These are phyloP conservation scores for Callorhinus ursinus DNA, from an alignment of 2,113 vertebrate species.

Conservation along the genomic window DNA sequence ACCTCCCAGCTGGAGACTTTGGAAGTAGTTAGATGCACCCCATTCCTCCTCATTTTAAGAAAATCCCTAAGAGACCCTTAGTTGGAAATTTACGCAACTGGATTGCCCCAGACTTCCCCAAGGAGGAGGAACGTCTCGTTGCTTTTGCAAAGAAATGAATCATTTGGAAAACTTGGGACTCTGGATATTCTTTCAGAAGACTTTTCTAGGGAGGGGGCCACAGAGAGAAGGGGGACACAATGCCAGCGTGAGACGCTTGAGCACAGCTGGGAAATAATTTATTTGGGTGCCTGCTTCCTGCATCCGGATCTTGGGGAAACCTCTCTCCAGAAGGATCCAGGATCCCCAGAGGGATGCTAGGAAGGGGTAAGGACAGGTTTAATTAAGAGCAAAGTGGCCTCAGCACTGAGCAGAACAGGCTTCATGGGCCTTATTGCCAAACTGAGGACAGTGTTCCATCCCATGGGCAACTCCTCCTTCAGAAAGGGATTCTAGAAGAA, in stretches of 20 bases:
- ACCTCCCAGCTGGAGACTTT: background rate
- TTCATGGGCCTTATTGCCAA: background rate
- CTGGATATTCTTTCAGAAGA: background rate
- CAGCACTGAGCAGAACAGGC: background rate
- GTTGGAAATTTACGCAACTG: slow-evolving; percentile 32
- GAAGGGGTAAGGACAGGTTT: background rate
- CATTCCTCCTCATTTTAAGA: background rate
- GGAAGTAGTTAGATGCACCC: background rate
- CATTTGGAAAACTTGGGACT: slow-evolving; percentile 40
- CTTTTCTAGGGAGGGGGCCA: background rate
- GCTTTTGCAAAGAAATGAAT: slow-evolving; percentile 54
- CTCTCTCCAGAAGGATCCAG: background rate
- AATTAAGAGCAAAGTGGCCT: background rate
- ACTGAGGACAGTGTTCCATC: background rate
- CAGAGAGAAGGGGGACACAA: background rate
- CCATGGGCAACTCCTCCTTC: background rate
- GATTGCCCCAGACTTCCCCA: slow-evolving; percentile 58
- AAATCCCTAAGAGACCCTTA: slow-evolving; percentile 35
- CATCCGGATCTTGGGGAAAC: background rate
- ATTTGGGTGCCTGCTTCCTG: background rate
- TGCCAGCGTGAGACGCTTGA: background rate
- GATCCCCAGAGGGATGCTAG: background rate
- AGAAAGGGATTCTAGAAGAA: background rate
- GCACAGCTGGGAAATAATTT: background rate
- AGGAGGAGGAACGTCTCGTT: background rate